A percentile compares a stretch with the other conserved stretches of the same genome.
These are phyloP conservation scores for Bubo bubo DNA, from an alignment of 2,113 vertebrate species.

Conservation along the genomic window DNA sequence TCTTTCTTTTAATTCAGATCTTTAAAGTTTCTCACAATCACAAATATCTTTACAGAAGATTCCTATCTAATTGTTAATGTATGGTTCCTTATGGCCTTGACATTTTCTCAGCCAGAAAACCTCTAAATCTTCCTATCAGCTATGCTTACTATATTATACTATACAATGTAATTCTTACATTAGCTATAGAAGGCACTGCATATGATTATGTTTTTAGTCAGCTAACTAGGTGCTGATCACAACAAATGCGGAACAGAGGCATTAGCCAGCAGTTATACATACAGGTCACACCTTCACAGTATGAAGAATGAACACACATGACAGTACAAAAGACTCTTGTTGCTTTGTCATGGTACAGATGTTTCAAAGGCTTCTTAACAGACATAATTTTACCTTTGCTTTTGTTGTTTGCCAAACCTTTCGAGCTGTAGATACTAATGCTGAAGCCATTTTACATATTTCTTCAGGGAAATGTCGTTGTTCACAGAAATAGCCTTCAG, in stretches of 20 bases:
- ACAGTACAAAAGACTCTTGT: background rate
- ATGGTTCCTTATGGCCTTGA: background rate
- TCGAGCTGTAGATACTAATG: constrained; percentile 78
- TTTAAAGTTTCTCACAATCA: background rate
- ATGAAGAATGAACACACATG: background rate
- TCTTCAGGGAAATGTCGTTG: constrained; percentile 72
- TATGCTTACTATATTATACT: background rate
- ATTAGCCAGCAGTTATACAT: background rate
- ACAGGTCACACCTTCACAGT: background rate
- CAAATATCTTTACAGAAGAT: background rate
- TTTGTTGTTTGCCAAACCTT: constrained; percentile 84
- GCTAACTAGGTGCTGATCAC: background rate
- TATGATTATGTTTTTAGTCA: background rate
- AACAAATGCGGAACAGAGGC: background rate
- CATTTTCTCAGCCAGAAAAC: background rate
- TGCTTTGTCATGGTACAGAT: background rate
- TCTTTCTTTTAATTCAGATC: background rate
- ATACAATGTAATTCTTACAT: background rate
- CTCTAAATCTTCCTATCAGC: background rate
- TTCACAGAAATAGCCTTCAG: constrained; percentile 82
- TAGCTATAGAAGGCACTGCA: background rate
- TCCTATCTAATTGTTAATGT: background rate
- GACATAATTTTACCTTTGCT: constrained; percentile 74
- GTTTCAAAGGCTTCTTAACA: background rate
- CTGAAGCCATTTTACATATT: constrained; percentile 73